Evolutionary conservation across 1,140 invertebrate species (phyloP).

Genomic region (Lanistes nyassanus): DNA sequence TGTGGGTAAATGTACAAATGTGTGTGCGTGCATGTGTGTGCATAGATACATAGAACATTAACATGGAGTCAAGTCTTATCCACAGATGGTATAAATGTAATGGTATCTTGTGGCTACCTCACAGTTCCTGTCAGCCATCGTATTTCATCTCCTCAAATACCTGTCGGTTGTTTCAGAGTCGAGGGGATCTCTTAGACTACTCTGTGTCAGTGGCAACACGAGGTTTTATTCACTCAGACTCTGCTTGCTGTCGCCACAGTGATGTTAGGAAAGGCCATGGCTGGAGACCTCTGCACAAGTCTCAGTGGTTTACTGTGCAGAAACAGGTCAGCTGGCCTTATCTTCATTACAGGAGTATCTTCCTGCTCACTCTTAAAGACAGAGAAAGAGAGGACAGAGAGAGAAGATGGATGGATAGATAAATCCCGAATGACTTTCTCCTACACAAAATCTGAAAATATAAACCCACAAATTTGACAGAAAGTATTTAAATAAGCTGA

Average conservation of each 20-base stretch:
- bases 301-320: constrained; percentile 53
- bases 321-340: constrained; percentile 55
- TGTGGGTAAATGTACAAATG: too few relatives aligned
- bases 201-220: constrained; percentile 56
- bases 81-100: not conserved
- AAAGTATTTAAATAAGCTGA: not conserved
- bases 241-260: constrained; percentile 39
- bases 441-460: too few relatives aligned
- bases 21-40: not conserved
- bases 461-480: too few relatives aligned
- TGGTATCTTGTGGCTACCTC: not conserved
- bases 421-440: too few relatives aligned
- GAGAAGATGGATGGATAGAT: too few relatives aligned
- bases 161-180: constrained; percentile 36
- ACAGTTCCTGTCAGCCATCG: not conserved
- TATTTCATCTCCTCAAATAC: not conserved
- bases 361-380: too few relatives aligned
- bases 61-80: too few relatives aligned
- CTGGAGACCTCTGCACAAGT: constrained; percentile 65
- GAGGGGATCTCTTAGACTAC: constrained; percentile 54
- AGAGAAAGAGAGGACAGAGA: too few relatives aligned
- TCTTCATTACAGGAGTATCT: too few relatives aligned
- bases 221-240: constrained; percentile 58
- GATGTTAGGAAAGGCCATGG: constrained; percentile 45
- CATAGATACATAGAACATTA: not conserved